These are phyloP conservation scores for Drosophila prosaltans DNA, from an alignment of 1,140 invertebrate species.

Conservation along the genomic window DNA sequence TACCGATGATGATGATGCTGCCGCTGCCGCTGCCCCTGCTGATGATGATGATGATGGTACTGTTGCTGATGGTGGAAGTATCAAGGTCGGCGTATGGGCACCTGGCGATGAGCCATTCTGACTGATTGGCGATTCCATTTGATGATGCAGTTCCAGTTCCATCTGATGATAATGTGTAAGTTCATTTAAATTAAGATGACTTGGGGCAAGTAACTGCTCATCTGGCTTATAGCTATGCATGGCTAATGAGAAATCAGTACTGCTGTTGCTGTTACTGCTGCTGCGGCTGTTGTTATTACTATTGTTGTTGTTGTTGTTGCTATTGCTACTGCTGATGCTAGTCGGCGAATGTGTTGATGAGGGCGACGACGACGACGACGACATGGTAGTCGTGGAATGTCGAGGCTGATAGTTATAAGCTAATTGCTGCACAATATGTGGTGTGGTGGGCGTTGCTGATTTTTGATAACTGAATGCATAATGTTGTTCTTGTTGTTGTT, in stretches of 20 bases:
- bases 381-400: slow-evolving; percentile 63
- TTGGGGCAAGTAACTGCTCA: slow-evolving; percentile 22
- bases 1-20: neutral
- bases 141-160: slow-evolving; percentile 48
- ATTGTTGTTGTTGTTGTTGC: slow-evolving; percentile 38
- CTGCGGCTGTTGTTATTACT: slow-evolving; percentile 13
- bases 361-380: slow-evolving; percentile 71
- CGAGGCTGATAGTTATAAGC: slow-evolving; percentile 60
- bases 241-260: slow-evolving; percentile 4
- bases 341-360: slow-evolving; percentile 64
- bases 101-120: slow-evolving; percentile 61
- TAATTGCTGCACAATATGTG: slow-evolving; percentile 60
- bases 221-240: slow-evolving; percentile 2
- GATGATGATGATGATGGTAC: slow-evolving; percentile 13
- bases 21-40: slow-evolving; percentile 15
- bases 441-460: slow-evolving; percentile 54
- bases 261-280: neutral
- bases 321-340: slow-evolving; percentile 34
- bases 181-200: slow-evolving; percentile 57
- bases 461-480: slow-evolving; percentile 61
- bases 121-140: slow-evolving; percentile 43
- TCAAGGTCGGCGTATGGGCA: slow-evolving; percentile 43
- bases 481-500: slow-evolving; percentile 53
- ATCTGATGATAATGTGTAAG: slow-evolving; percentile 65
- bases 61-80: neutral